Evolutionary conservation across 2,797 vertebrate genomes (phyloP).

Genomic region (Rhyacichthys aspro): DNA sequence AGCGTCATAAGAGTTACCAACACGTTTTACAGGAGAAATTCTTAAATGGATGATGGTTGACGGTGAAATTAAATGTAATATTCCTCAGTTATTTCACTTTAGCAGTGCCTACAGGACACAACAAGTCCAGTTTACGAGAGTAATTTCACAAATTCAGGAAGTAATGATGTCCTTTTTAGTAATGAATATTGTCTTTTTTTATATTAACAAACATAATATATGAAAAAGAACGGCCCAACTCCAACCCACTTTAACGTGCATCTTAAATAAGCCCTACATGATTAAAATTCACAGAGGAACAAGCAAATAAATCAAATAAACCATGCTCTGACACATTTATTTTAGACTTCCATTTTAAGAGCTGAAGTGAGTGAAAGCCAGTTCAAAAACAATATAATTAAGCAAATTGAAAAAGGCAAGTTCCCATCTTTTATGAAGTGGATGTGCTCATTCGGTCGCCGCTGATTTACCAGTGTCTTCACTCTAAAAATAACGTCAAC

Average conservation of each 20-base stretch:
- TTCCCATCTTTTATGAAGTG: neutral
- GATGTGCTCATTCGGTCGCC: neutral
- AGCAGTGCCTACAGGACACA: too few species aligned
- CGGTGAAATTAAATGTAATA: too few species aligned
- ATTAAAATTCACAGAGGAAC: slow-evolving; percentile 8
- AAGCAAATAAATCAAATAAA: slow-evolving; percentile 5
- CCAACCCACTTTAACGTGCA: neutral
- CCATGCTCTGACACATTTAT: slow-evolving; percentile 7
- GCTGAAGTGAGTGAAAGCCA: neutral
- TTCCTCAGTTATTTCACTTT: too few species aligned
- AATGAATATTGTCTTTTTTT: too few species aligned
- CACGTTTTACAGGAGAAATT: too few species aligned
- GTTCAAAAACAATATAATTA: slow-evolving; percentile 13
- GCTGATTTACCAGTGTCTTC: neutral
- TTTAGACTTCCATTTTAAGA: slow-evolving; percentile 1
- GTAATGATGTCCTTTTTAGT: too few species aligned
- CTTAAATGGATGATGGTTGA: too few species aligned
- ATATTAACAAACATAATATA: neutral
- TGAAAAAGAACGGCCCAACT: neutral
- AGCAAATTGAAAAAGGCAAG: slow-evolving; percentile 6
- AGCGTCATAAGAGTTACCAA: too few species aligned
- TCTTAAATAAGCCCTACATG: neutral
- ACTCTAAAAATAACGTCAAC: neutral
- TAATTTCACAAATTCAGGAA: too few species aligned
- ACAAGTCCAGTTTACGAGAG: too few species aligned